Base-by-base conservation (phyloP, 92 coral and sea anemone species). In the Scolanthus callimorphus region DNA sequence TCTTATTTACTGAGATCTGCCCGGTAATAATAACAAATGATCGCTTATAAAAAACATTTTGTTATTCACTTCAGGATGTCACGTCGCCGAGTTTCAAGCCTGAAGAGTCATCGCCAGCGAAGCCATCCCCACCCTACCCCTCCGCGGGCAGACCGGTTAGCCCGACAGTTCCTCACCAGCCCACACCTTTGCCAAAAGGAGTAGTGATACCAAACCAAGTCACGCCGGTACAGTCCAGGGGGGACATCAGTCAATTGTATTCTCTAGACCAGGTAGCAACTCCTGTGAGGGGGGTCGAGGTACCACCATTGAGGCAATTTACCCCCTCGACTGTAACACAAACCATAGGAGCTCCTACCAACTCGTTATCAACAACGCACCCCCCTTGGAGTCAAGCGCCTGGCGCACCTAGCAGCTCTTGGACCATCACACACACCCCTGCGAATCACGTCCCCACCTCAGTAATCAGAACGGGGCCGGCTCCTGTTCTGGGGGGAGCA, bases 81-180 rank as follows among this genome's bases (percentile, higher is more conserved):
- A 10, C 52, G 23, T 46, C 52, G 22, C 23, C 52, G 17, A 46
- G 52, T 20, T 9, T 4, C 23, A 9, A 19, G 23, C 52, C 23
- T 15, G 41, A 34, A 15, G 15, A 6, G 15, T 34, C 41, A 6
- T 34, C 41, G 8, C 8, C 41, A 15, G 15, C 15, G 15, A 34
- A 34, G 41, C 8, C 6, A 6, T 15, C 6, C 6, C 41, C 41
- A 6, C 6, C 41, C 41, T 15, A 34, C 41, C 41, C 41, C 8
- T 34, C 15, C 8, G 15, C 15, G 15, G 15, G 41, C 8, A 34
- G 8, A 6, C 41, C 6, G 8, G 8, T 34, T 6, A 34, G 41
- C 41, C 41, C 41, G 41, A 34, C 41, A 6, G 15, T 21, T 2
- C 75, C 75, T 2, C 58, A 68, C 37, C 75, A 68, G 43, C 75